Evolutionary conservation across 1,140 invertebrate species (phyloP).

Genomic region (Eumaeus atala): DNA sequence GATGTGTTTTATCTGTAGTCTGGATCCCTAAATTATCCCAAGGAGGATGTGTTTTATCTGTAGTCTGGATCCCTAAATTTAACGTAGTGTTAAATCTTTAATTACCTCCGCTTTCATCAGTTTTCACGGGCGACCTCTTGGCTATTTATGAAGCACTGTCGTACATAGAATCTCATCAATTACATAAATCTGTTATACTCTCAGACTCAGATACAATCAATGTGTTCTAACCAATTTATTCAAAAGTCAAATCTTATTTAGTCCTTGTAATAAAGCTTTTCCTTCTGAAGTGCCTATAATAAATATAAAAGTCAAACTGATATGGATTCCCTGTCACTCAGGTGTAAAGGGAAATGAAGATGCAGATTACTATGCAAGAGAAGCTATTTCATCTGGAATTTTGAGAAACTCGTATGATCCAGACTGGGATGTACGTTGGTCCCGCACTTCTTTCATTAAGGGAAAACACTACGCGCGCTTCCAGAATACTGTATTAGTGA

Average conservation of each 20-base stretch:
- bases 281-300: background rate
- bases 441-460: background rate
- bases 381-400: background rate
- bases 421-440: background rate
- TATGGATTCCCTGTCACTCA: background rate
- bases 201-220: background rate
- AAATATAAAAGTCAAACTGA: background rate
- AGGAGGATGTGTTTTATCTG: too few relatives aligned
- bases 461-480: background rate
- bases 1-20: too few relatives aligned
- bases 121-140: background rate
- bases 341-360: background rate
- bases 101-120: background rate
- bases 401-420: background rate
- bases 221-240: background rate
- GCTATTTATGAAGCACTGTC: constrained; percentile 3
- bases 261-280: background rate
- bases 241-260: background rate
- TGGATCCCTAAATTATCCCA: too few relatives aligned
- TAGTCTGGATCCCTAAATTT: too few relatives aligned
- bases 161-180: too few relatives aligned
- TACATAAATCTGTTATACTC: background rate
- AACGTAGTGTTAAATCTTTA: background rate
- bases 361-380: background rate
- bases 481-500: background rate